phyloP scores from a whole-genome alignment of 2,797 vertebrate genomes.

The Limnodromus scolopaceus region DNA sequence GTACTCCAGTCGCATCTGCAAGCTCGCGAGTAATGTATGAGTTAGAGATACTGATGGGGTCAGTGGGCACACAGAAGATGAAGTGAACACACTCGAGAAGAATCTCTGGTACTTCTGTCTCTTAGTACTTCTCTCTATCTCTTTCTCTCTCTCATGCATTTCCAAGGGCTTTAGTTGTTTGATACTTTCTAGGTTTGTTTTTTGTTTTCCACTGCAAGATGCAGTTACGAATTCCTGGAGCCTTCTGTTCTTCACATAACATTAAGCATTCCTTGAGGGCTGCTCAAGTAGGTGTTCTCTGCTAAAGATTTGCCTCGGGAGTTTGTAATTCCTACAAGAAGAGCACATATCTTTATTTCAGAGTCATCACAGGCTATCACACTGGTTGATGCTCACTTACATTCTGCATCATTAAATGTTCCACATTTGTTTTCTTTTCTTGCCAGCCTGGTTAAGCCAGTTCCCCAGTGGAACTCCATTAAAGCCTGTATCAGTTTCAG shows the following conservation, averaged over 20 bases:
- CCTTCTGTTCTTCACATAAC: constrained; percentile 12
- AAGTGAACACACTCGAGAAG: not conserved
- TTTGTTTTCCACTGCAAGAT: not conserved
- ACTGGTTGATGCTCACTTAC: not conserved
- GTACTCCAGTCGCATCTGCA: not conserved
- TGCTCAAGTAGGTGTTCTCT: not conserved
- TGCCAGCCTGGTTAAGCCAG: not conserved
- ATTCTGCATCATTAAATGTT: constrained; percentile 51
- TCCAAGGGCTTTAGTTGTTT: not conserved
- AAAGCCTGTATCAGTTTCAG: not conserved
- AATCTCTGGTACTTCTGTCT: not conserved
- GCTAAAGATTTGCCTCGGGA: constrained; percentile 40
- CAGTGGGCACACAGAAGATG: not conserved
- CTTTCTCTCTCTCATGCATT: not conserved
- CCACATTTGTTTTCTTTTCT: constrained; percentile 13
- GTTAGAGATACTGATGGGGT: not conserved
- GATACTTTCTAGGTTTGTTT: not conserved
- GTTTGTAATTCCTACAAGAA: constrained; percentile 8
- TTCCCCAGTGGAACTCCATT: not conserved
- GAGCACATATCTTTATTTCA: constrained; percentile 26
- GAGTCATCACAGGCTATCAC: not conserved
- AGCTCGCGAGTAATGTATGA: not conserved
- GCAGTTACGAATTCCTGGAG: not conserved
- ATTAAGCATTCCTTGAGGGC: not conserved
- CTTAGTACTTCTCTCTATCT: not conserved